These are phyloP conservation scores for Micrasema minimum DNA, from an alignment of 1,140 invertebrate species.

Conservation along the genomic window DNA sequence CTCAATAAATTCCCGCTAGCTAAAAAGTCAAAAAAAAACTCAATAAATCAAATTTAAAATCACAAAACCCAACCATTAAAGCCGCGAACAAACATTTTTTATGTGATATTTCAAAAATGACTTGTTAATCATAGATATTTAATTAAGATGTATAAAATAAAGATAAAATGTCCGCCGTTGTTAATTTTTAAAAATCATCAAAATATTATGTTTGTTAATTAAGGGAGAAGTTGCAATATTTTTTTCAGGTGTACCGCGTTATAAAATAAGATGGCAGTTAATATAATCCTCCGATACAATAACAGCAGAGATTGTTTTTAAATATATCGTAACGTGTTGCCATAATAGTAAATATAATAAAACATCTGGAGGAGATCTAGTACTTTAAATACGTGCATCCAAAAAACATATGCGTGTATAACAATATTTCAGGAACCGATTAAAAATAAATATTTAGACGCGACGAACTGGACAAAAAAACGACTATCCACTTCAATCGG, in stretches of 20 bases:
- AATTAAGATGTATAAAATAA: too few relatives aligned
- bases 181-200: slow-evolving; percentile 48
- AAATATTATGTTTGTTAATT: too few relatives aligned
- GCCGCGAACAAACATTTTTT: too few relatives aligned
- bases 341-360: slow-evolving; percentile 43
- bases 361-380: slow-evolving; percentile 46
- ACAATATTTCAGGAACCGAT: slow-evolving; percentile 70
- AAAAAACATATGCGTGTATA: slow-evolving; percentile 63
- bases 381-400: slow-evolving; percentile 39
- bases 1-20: too few relatives aligned
- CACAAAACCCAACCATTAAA: slow-evolving; percentile 48
- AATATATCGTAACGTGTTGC: slow-evolving; percentile 26
- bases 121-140: too few relatives aligned
- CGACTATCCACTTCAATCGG: too few relatives aligned
- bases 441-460: slow-evolving; percentile 68
- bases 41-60: slow-evolving; percentile 50
- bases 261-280: slow-evolving; percentile 32
- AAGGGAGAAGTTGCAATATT: slow-evolving; percentile 42
- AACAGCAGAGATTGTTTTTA: slow-evolving; percentile 15
- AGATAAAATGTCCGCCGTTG: slow-evolving; percentile 45
- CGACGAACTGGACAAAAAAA: too few relatives aligned
- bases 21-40: too few relatives aligned
- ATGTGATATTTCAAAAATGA: too few relatives aligned
- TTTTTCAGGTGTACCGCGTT: slow-evolving; percentile 17
- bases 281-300: slow-evolving; percentile 33